Base-by-base conservation (phyloP, 2,113 vertebrate species). In the Myiagra hebetior region DNA sequence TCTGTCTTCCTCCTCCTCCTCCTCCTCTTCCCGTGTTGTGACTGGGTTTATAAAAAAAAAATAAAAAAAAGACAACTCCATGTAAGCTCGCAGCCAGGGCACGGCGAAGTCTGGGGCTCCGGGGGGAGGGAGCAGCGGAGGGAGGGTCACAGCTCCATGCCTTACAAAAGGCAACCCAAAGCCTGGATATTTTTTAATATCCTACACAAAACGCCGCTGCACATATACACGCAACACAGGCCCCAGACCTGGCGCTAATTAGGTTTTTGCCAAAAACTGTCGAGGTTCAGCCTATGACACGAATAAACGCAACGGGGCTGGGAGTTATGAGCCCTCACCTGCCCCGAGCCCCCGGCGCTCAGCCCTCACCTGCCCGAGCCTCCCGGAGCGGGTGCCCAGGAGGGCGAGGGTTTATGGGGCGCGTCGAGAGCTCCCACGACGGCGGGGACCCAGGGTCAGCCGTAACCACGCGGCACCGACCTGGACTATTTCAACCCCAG, bases 141-240 rank as follows among this genome's bases (percentile, higher is more conserved):
- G 99, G 99, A 99, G 99, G 99, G 99, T 99, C 99, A 99, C 98
- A 99, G 99, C 98, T 99, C 99, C 98, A 98, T 98, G 99, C 99
- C 98, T 98, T 98, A 98, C 99, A 98, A 99, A 99, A 98, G 98
- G 98, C 97, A 98, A 98, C 98, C 97, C 94, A 98, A 98, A 98
- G 98, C 97, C 98, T 94, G 85, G 76, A 56, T 77, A 97, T 97
- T 93, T 89, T 95, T 72, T 55, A 85, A 96, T 87, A 96, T 87
- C 97, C 97, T 62, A 33, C 90, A 83, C 60, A 55, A 94, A 95
- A 47, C 11, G 79, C 91, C 11, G 89, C 83, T 37, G 33, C 44
- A 56, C 77, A 73, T 53, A 73, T 26, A 67, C 56, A 50, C 18
- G 39, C 15, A 49, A 50, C 4, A 42, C 44, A 55, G 60, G 60